Base-by-base conservation (phyloP, 2,113 vertebrate species). In the Calcarius ornatus region DNA sequence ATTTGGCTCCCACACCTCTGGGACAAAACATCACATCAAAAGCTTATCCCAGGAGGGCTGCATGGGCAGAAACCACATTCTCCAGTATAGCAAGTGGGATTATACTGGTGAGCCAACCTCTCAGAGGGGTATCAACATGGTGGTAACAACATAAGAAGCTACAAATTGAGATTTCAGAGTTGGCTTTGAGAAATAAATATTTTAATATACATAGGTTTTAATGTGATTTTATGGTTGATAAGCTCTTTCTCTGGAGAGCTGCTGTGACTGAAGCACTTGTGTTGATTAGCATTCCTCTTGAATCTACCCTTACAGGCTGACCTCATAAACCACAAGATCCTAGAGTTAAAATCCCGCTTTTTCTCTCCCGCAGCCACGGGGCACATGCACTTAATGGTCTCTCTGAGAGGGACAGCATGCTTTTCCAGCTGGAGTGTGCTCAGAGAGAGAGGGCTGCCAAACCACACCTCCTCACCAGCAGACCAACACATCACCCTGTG, bases 291-390 rank as follows among this genome's bases (percentile, higher is more conserved):
- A 64, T 53, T 64, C 79, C 24, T 54, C 72, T 57, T 79, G 69
- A 59, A 72, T 78, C 40, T 61, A 21, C 10, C 60, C 54, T 45
- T 72, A 71, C 50, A 75, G 77, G 40, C 50, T 90, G 84, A 91
- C 81, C 60, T 89, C 47, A 50, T 8, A 80, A 83, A 77, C 37
- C 54, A 21, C 45, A 61, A 61, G 66, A 80, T 47, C 24, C 9
- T 1, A 0, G 37, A 89, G 50, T 14, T 50, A 76, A 91, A 94
- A 78, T 75, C 40, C 27, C 0, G 0, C 35, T 38, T 79, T 57
- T 48, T 60, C 40, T 59, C 63, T 66, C 28, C n/a, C 0, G 0
- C 25, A 87, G 37, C 9, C 54, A 85, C 0, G 0, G 21, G 42
- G 21, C 25, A n/a, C 4, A 30, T 3, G 17, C 23, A n/a, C 31